Percentiles rank a stretch among this genome's conserved stretches.
These are phyloP conservation scores for Pogona vitticeps DNA, from an alignment of 2,113 vertebrate species.

Conservation along the genomic window DNA sequence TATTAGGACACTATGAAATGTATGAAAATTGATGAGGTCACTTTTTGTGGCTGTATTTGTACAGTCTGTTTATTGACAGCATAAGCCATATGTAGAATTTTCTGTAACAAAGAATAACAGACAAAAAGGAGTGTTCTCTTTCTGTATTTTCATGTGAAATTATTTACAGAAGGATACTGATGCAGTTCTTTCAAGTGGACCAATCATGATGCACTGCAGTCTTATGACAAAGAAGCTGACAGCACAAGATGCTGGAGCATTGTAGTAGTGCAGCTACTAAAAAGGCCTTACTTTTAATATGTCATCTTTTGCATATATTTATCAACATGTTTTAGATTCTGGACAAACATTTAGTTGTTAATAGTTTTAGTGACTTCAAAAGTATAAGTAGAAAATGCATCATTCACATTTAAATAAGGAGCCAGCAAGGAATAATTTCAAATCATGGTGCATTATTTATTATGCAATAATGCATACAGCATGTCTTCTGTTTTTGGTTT, in stretches of 20 bases:
- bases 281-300: conserved; percentile 87
- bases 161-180: conserved; percentile 57
- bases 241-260: conserved; percentile 56
- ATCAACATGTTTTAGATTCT: conserved; percentile 68
- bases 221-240: conserved; percentile 54
- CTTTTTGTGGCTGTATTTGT: conserved; percentile 42
- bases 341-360: conserved; percentile 49
- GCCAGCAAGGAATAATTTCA: conserved; percentile 65
- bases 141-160: conserved; percentile 66
- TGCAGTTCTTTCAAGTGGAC: conserved; percentile 78
- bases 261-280: conserved; percentile 74
- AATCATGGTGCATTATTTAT: conserved; percentile 74
- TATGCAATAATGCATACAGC: conserved; percentile 73
- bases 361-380: conserved; percentile 70
- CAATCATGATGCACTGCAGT: conserved; percentile 77
- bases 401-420: conserved; percentile 55
- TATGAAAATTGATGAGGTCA: background rate
- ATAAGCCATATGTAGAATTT: conserved; percentile 77
- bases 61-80: conserved; percentile 53
- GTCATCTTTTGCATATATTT: conserved; percentile 73
- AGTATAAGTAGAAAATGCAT: conserved; percentile 66
- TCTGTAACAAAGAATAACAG: conserved; percentile 51
- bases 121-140: conserved; percentile 67
- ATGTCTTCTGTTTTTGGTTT: conserved; percentile 67
- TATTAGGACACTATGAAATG: conserved; percentile 14